phyloP scores from a whole-genome alignment of 2,888 invertebrate species.

The Abrostola triplasia region DNA sequence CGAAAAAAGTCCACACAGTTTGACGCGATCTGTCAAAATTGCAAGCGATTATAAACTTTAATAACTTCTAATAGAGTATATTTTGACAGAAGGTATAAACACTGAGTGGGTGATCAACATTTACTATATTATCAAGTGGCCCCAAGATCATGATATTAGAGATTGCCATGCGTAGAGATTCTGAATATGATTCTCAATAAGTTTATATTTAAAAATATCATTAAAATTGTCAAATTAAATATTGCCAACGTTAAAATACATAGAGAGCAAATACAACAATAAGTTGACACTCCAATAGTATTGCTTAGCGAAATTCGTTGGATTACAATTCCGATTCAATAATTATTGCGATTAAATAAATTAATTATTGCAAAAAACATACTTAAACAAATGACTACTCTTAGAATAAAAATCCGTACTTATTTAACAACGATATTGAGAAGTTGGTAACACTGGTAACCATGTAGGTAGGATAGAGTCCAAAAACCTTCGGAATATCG shows the following conservation, averaged over 20 bases:
- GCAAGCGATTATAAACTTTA: slow-evolving; percentile 50
- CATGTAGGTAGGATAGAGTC: slow-evolving; percentile 2
- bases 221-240: slow-evolving; percentile 34
- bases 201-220: slow-evolving; percentile 30
- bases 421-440: slow-evolving; percentile 37
- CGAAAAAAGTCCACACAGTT: slow-evolving; percentile 58
- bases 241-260: slow-evolving; percentile 51
- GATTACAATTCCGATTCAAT: slow-evolving; percentile 58
- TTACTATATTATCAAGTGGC: slow-evolving; percentile 70
- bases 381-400: slow-evolving; percentile 53
- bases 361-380: slow-evolving; percentile 70
- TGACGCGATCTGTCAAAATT: slow-evolving; percentile 55
- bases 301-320: slow-evolving; percentile 84
- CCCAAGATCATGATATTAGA: slow-evolving; percentile 76
- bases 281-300: slow-evolving; percentile 65
- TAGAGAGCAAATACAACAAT: slow-evolving; percentile 63
- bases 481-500: slow-evolving; percentile 24
- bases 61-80: slow-evolving; percentile 44
- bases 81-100: slow-evolving; percentile 54
- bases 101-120: slow-evolving; percentile 61
- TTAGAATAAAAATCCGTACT: slow-evolving; percentile 47
- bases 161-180: slow-evolving; percentile 61
- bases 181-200: slow-evolving; percentile 48
- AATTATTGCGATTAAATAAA: slow-evolving; percentile 61
- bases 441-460: slow-evolving; percentile 10